Percentiles rank a stretch among this genome's conserved stretches.
These are phyloP conservation scores for Ivindomyrus marchei DNA, from an alignment of 2,113 vertebrate genomes.

Conservation along the genomic window DNA sequence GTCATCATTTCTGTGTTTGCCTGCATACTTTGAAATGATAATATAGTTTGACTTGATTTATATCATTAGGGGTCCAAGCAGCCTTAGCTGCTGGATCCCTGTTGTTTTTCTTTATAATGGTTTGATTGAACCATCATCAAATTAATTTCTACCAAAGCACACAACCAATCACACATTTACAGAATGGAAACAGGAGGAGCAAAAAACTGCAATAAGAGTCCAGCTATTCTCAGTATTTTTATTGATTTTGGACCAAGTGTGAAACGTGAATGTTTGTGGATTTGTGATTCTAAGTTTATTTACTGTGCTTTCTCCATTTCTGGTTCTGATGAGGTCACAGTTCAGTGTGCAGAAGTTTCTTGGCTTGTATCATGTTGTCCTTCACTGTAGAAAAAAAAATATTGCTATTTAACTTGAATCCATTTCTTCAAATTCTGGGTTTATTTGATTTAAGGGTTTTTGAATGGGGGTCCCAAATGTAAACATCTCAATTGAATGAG, in stretches of 20 bases:
- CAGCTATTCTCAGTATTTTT: neutral
- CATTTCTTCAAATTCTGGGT: neutral
- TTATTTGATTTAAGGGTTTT: neutral
- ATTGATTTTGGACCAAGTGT: neutral
- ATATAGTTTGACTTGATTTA: neutral
- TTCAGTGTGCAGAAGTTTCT: conserved; percentile 44
- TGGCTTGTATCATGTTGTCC: conserved; percentile 56
- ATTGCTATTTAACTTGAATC: neutral
- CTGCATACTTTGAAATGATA: neutral
- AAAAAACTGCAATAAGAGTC: neutral
- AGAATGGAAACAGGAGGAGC: neutral
- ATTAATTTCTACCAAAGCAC: neutral
- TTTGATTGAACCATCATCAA: neutral
- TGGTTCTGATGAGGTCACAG: conserved; percentile 34
- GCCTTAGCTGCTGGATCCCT: neutral
- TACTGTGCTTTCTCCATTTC: neutral
- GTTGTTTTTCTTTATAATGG: neutral
- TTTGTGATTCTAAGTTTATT: neutral
- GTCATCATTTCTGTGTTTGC: neutral
- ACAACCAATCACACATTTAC: neutral
- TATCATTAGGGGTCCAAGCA: neutral
- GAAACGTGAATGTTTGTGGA: neutral
- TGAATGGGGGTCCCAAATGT: neutral
- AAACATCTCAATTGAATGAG: neutral
- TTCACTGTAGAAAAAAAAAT: conserved; percentile 44